These are phyloP conservation scores for Temnothorax unifasciatus DNA, from an alignment of 2,888 invertebrate species.

Conservation along the genomic window DNA sequence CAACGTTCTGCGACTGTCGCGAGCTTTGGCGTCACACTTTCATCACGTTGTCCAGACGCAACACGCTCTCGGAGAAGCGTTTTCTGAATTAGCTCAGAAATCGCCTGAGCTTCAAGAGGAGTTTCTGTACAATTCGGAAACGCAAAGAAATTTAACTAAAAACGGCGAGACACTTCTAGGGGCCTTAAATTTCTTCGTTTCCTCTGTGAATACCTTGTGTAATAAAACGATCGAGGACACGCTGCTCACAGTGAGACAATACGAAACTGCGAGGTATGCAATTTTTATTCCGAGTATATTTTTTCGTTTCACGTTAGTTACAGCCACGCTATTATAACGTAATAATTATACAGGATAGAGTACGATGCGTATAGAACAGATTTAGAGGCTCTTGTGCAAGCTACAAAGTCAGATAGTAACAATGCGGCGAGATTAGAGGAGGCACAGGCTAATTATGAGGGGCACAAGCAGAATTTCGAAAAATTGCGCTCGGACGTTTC, in stretches of 20 bases:
- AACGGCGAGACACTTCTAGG: constrained; percentile 97
- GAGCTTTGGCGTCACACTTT: constrained; percentile 95
- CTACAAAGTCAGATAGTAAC: constrained; percentile 87
- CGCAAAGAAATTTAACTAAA: constrained; percentile 96
- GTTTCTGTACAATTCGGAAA: constrained; percentile 98
- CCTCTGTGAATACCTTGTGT: constrained; percentile 97
- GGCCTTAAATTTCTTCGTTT: constrained; percentile 98
- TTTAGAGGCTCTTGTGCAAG: constrained; percentile 93
- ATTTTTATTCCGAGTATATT: neutral
- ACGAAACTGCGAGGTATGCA: constrained; percentile 91
- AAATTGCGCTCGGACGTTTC: constrained; percentile 96
- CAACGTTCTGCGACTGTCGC: constrained; percentile 94
- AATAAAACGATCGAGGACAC: constrained; percentile 99
- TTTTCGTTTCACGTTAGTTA: constrained; percentile 10
- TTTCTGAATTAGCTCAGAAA: constrained; percentile 98
- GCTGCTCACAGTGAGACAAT: constrained; percentile 91
- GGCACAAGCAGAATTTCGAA: constrained; percentile 96
- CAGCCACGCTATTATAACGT: constrained; percentile 11
- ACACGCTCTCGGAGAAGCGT: constrained; percentile 96
- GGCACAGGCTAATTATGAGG: constrained; percentile 93
- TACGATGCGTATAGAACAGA: constrained; percentile 99
- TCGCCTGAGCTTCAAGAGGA: constrained; percentile 98
- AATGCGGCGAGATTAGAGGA: constrained; percentile 91
- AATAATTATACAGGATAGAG: constrained; percentile 91
- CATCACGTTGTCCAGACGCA: constrained; percentile 95